Evolutionary conservation across 2,113 vertebrate genomes (phyloP).

Genomic region (Onychorhynchus coronatus): DNA sequence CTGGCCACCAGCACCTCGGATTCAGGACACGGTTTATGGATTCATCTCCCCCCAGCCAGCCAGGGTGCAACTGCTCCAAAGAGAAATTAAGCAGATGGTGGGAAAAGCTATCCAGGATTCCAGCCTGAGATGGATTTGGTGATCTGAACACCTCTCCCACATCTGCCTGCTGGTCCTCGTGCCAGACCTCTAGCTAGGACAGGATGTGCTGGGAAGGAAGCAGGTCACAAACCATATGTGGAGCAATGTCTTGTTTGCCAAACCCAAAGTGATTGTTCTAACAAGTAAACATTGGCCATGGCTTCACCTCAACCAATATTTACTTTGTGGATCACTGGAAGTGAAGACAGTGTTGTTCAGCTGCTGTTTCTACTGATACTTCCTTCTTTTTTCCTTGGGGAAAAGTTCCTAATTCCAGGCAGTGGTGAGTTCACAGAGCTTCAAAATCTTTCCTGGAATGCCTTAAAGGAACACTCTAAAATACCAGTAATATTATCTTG

Average conservation of each 20-base stretch:
- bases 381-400: background rate
- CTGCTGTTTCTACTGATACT: background rate
- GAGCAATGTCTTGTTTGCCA: background rate
- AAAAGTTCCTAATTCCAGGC: background rate
- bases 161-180: background rate
- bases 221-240: background rate
- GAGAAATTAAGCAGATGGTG: background rate
- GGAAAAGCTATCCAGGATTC: background rate
- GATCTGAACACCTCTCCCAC: background rate
- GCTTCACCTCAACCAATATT: background rate
- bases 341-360: background rate
- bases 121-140: background rate
- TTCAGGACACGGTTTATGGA: background rate
- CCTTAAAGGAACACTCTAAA: background rate
- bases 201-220: background rate
- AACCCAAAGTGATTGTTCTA: background rate
- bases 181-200: background rate
- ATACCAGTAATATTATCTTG: background rate
- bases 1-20: background rate
- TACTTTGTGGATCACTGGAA: background rate
- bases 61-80: background rate
- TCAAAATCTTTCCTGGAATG: background rate
- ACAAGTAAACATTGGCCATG: background rate
- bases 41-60: background rate
- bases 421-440: background rate